Evolutionary conservation across 2,113 vertebrate species (phyloP), one percentile per base, ranked within the genome.

Genomic region (Cygnus atratus): DNA sequence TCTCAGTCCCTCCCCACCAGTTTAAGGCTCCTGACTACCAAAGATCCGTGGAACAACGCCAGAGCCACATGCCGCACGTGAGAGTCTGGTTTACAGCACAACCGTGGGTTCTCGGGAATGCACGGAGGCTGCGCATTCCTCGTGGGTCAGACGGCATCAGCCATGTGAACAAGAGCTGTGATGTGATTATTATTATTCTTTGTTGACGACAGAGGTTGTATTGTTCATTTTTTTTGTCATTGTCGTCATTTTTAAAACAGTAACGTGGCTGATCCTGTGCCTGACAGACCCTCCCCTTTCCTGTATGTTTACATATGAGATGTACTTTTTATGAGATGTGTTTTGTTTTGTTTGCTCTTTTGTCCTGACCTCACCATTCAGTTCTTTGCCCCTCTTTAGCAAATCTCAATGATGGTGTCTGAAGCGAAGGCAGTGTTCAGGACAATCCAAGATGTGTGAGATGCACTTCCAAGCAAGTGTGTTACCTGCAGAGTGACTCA

Each of bases 241-340:
- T 91, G 93, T 85, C 44, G 54, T 83, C 68, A 0, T 35, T 50
- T 62, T 59, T 37, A 21, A 75, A 70, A n/a, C 92, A 91, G 95
- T 92, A 91, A 88, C 43, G 65, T 95, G 91, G 93, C n/a, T 95
- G 91, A 90, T 71, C 78, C 81, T 4, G 4, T 20, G 83, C 88
- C 85, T 48, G 84, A 68, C 62, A 29, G 25, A 10, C 26, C 37
- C 48, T 22, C 44, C 71, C 37, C n/a, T 62, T 17, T n/a, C 80
- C 94, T 87, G 13, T 63, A 65, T 96, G 96, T 96, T 97, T 97
- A 96, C 95, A 95, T 43, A n/a, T 14, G 25, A 95, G 92, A 81
- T 87, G 76, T 92, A 73, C 70, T 92, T 91, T 88, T 85, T 68
- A 68, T 1, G 0, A 37, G 59, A 57, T 3, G 25, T 78, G 46